These are phyloP conservation scores for Germaria angustata DNA, from an alignment of 2,888 invertebrate species.

Conservation along the genomic window DNA sequence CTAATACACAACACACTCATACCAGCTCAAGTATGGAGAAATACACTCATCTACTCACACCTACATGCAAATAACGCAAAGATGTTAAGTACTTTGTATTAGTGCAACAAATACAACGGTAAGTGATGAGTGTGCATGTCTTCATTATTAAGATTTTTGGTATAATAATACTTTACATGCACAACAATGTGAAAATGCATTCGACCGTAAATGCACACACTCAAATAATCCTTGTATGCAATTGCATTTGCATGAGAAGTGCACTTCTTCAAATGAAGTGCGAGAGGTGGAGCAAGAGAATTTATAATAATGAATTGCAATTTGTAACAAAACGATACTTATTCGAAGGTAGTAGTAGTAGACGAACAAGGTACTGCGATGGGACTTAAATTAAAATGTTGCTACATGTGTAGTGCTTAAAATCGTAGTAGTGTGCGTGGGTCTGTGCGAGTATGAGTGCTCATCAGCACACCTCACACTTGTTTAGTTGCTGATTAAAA, in stretches of 20 bases:
- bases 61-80: not conserved
- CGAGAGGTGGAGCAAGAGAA: slow-evolving; percentile 34
- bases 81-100: not conserved
- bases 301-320: slow-evolving; percentile 65
- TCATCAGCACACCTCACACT: slow-evolving; percentile 20
- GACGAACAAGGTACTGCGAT: slow-evolving; percentile 10
- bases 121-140: slow-evolving; percentile 56
- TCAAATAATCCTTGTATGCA: slow-evolving; percentile 53
- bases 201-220: slow-evolving; percentile 62
- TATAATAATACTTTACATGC: slow-evolving; percentile 38
- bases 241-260: slow-evolving; percentile 49
- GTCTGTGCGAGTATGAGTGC: slow-evolving; percentile 2
- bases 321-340: slow-evolving; percentile 44
- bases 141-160: slow-evolving; percentile 64
- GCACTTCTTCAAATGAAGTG: slow-evolving; percentile 21
- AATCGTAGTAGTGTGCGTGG: not conserved
- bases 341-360: not conserved
- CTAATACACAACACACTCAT: slow-evolving; percentile 25
- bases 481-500: slow-evolving; percentile 35
- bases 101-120: slow-evolving; percentile 27
- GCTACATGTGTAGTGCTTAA: slow-evolving; percentile 38
- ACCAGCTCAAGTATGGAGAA: too few species aligned
- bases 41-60: not conserved
- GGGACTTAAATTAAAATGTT: slow-evolving; percentile 46
- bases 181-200: slow-evolving; percentile 56